Base-by-base conservation (phyloP, 2,797 vertebrate species). In the Channa striata region DNA sequence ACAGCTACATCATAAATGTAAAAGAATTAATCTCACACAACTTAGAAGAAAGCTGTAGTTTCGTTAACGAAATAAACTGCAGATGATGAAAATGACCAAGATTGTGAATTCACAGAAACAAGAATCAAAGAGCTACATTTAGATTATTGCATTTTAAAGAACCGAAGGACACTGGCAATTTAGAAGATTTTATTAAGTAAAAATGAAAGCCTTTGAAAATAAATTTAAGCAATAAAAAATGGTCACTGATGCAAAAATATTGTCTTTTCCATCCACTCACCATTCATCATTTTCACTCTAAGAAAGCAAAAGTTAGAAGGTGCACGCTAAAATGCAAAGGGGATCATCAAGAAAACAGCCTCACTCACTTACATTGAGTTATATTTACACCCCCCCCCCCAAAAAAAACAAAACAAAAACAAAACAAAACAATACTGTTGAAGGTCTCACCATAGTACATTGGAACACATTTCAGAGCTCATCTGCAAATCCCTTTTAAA, bases 391-490 rank as follows among this genome's bases (percentile, higher is more conserved):
- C 1, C 25, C 25, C 25, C 25, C 4, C n/a, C n/a, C n/a, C n/a
- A n/a, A n/a, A n/a, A 90, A 14, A 36, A 42, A 46, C 19, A 19
- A 9, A 5, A 54, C 30, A 90, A 14, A 36, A 42, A 46, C 19
- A 19, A 9, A 5, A 54, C 30, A 73, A 33, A 51, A 36, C 25
- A 74, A 73, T 16, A 64, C 66, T 64, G 75, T 30, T 20, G 33
- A 23, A 2, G 33, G 34, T 59, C 78, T 43, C 60, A 77, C 93
- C 95, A 98, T 91, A 96, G 92, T 2, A 78, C 60, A 23, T 90
- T 89, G 78, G 96, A 97, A 86, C 95, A 97, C 82, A 95, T 89
- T 44, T 98, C 96, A 6, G 95, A 93, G 68, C 65, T 68, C 65
- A 81, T 82, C 66, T 78, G 89, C 56, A 93, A 77, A 68, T 97